phyloP scores from a whole-genome alignment of 1,140 invertebrate species.

The Neotoxoptera formosana region DNA sequence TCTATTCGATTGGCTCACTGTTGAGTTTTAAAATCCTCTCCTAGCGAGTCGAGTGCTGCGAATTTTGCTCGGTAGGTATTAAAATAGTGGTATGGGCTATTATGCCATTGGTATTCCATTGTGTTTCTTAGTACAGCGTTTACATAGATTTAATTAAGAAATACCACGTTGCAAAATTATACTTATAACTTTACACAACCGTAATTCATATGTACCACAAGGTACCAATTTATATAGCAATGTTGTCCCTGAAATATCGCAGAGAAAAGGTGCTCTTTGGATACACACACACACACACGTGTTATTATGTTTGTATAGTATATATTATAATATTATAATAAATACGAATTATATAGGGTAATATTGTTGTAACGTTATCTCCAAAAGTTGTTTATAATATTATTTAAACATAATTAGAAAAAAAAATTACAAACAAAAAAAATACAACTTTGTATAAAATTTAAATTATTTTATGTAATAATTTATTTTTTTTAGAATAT shows the following conservation, averaged over 20 bases:
- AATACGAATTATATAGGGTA: neutral
- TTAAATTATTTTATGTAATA: no score
- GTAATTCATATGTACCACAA: neutral
- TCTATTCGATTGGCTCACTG: neutral
- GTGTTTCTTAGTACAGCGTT: neutral
- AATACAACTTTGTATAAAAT: neutral
- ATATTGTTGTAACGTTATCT: neutral
- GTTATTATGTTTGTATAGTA: neutral
- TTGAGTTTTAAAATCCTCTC: neutral
- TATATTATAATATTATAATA: no score
- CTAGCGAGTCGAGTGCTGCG: no score
- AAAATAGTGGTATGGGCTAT: neutral
- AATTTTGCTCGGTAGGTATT: neutral
- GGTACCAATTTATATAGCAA: neutral
- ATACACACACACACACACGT: neutral
- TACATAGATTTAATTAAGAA: constrained; percentile 34
- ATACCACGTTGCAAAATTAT: neutral
- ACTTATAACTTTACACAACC: neutral
- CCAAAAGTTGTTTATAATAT: neutral
- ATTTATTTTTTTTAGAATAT: no score
- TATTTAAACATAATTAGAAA: neutral
- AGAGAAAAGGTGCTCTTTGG: neutral
- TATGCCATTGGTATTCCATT: neutral
- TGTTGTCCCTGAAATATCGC: neutral
- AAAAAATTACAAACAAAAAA: neutral